A percentile compares a stretch with the other conserved stretches of the same genome.
Conservation (phyloP, 1,140 invertebrate genomes). For the Onthophagus taurus region DNA sequence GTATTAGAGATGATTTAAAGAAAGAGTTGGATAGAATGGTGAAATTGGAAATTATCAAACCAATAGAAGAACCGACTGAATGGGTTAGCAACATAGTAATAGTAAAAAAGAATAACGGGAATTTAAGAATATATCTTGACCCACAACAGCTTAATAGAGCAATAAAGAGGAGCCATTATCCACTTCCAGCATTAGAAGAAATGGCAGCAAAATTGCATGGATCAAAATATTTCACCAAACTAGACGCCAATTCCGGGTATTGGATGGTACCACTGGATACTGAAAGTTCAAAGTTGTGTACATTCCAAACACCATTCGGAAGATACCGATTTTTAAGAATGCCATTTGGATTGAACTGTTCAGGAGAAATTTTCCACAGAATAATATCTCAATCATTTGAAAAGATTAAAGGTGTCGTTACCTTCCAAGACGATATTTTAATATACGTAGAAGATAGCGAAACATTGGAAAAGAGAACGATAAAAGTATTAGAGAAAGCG, state of each 20-base stretch:
- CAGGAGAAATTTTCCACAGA: constrained; percentile 32
- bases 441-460: constrained; percentile 21
- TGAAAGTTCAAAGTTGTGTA: constrained; percentile 20
- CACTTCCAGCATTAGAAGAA: constrained; percentile 36
- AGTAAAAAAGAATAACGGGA: constrained; percentile 32
- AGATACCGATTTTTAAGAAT: constrained; percentile 29
- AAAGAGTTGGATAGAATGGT: constrained; percentile 26
- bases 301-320: constrained; percentile 26
- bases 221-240: constrained; percentile 33
- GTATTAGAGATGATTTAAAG: constrained; percentile 27
- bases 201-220: constrained; percentile 30
- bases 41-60: constrained; percentile 26
- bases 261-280: constrained; percentile 23
- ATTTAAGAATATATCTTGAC: constrained; percentile 40
- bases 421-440: constrained; percentile 35
- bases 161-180: constrained; percentile 34
- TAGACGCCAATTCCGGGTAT: constrained; percentile 37
- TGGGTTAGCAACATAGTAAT: constrained; percentile 39
- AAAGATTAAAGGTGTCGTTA: constrained; percentile 27
- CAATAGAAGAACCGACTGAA: constrained; percentile 33
- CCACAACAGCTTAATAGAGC: constrained; percentile 40
- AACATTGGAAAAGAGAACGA: constrained; percentile 30
- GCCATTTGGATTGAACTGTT: constrained; percentile 30
- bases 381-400: constrained; percentile 22
- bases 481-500: constrained; percentile 28